phyloP scores from a whole-genome alignment of 1,140 invertebrate species.

The Galleria mellonella region DNA sequence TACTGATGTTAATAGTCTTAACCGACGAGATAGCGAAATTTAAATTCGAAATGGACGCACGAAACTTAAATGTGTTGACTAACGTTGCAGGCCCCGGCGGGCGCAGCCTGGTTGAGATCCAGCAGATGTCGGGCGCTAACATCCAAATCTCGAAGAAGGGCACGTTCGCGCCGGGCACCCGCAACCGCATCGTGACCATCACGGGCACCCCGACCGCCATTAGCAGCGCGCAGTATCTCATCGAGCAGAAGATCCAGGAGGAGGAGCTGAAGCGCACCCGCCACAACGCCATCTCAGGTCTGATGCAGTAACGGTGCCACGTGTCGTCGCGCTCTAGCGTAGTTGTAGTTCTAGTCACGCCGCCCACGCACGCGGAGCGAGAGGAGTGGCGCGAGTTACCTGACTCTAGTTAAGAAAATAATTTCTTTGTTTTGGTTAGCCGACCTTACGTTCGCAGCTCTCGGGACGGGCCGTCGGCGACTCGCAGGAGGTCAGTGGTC shows the following conservation, averaged over 20 bases:
- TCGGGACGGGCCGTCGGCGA: constrained; percentile 19
- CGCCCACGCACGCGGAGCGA: constrained; percentile 1
- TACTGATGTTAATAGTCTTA: too few relatives aligned
- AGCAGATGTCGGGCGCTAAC: constrained; percentile 96
- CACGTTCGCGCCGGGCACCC: constrained; percentile 95
- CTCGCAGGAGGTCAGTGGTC: neutral
- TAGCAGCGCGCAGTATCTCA: constrained; percentile 92
- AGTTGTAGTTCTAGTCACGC: constrained; percentile 12
- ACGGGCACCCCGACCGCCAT: constrained; percentile 91
- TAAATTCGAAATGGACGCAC: too few relatives aligned
- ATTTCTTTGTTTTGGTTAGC: constrained; percentile 26
- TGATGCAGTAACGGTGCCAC: constrained; percentile 74
- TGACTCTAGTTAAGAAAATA: constrained; percentile 23
- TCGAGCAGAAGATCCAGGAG: constrained; percentile 95
- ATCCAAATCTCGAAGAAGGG: constrained; percentile 99
- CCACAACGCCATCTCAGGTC: constrained; percentile 87
- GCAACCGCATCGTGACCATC: constrained; percentile 97
- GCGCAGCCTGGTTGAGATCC: constrained; percentile 96
- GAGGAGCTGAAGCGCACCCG: constrained; percentile 95
- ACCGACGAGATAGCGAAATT: too few relatives aligned
- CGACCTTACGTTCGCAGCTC: constrained; percentile 18
- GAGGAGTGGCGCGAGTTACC: constrained; percentile 32
- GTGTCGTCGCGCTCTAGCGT: neutral
- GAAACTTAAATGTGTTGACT: too few relatives aligned
- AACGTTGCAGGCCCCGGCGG: constrained; percentile 85